Base-by-base conservation (phyloP, 2,113 vertebrate genomes). In the Canis aureus region DNA sequence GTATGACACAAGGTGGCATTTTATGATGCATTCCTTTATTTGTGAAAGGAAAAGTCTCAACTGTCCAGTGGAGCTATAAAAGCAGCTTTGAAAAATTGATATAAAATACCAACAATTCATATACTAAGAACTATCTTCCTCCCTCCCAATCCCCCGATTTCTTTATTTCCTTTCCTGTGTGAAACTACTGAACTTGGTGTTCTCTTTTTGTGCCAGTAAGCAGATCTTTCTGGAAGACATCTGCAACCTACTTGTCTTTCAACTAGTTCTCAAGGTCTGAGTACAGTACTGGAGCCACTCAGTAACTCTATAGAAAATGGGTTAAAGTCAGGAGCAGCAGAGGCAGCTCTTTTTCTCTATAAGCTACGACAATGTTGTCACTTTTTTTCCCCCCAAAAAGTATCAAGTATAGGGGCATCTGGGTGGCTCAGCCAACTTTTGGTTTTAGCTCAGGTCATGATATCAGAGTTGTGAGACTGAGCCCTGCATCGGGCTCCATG, bases 211-310 rank as follows among this genome's bases (percentile, higher is more conserved):
- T 83, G 59, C 51, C 43, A 97, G 55, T 62, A 55, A 80, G 35
- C 29, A 88, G 43, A 69, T 89, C 51, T 95, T 90, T 96, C 60
- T 55, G 76, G 82, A 97, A 95, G 76, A 94, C 62, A 25, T 19
- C 20, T 93, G 8, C 27, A 53, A 95, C 60, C n/a, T 82, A 17
- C 82, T 62, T 97, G 74, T 27, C 60, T 84, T 92, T 73, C 51
- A 55, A 55, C 27, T 35, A 82, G 20, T 89, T 89, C 16, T 51
- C 20, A 94, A 80, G 20, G 55, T 87, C n/a, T 55, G 38, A 81
- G 51, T 81, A 81, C 69, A 64, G 23, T 69, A 96, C 85, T 93
- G 83, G 7, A 86, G 74, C 78, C 79, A 86, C 16, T 66, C 29
- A 83, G n/a, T 43, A 69, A 94, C 78, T 62, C 29, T 69, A 13